Evolutionary conservation across 1,140 invertebrate species (phyloP).

Genomic region (Mizuhopecten yessoensis): DNA sequence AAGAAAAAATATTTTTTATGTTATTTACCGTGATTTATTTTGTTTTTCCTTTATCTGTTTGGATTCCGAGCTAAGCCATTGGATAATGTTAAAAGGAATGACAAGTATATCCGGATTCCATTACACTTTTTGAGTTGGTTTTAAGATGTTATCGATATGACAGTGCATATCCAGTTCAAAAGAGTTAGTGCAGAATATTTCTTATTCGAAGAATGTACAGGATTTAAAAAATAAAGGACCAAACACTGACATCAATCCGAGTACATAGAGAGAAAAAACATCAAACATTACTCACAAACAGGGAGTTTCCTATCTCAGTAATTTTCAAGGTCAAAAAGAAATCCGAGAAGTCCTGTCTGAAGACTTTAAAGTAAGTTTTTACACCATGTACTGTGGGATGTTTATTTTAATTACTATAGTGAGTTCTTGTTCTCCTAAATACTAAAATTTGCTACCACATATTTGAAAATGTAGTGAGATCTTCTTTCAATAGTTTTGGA

Average conservation of each 20-base stretch:
- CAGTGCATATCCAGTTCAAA: not conserved
- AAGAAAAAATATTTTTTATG: not conserved
- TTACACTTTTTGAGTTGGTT: not conserved
- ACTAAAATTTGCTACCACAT: too few relatives aligned
- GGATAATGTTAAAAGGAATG: not conserved
- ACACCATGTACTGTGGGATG: not conserved
- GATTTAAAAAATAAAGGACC: not conserved
- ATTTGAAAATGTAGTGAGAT: too few relatives aligned
- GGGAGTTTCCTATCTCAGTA: not conserved
- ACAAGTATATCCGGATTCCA: not conserved
- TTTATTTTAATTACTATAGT: not conserved
- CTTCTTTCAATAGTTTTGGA: too few relatives aligned
- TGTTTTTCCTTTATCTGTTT: not conserved
- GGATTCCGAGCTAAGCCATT: not conserved
- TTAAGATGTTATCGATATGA: slow-evolving; percentile 35
- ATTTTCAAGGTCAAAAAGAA: not conserved
- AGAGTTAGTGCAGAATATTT: not conserved
- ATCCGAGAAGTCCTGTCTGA: not conserved
- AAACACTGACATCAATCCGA: not conserved
- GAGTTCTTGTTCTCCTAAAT: not conserved
- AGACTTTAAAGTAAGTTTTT: not conserved
- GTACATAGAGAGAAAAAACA: not conserved
- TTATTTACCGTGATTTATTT: not conserved
- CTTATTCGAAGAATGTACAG: not conserved
- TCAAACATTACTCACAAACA: not conserved